phyloP scores from a whole-genome alignment of 2,888 invertebrate genomes.

The Spialia ferax region DNA sequence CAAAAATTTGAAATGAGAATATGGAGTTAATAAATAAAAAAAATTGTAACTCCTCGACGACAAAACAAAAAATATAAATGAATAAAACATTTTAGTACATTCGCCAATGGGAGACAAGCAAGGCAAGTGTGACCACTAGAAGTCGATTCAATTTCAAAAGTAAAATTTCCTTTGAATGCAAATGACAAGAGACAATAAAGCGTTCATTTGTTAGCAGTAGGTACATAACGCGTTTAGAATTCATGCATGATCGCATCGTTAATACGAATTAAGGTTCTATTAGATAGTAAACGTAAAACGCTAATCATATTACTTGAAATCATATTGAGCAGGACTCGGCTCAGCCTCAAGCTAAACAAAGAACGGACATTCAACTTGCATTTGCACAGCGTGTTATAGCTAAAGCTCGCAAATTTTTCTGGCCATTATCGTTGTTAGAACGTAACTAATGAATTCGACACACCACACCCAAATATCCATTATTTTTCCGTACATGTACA shows the following conservation, averaged over 20 bases:
- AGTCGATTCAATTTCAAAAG: neutral
- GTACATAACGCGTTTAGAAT: neutral
- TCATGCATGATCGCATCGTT: conserved; percentile 20
- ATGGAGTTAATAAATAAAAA: too few species aligned
- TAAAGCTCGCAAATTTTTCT: conserved; percentile 45
- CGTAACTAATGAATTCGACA: conserved; percentile 52
- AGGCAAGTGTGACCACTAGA: neutral
- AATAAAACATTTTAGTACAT: too few species aligned
- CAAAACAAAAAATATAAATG: too few species aligned
- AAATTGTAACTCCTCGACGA: too few species aligned
- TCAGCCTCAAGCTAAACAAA: conserved; percentile 39
- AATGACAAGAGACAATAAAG: neutral
- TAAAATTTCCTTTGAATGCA: neutral
- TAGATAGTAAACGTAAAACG: conserved; percentile 15
- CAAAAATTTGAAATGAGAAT: too few species aligned
- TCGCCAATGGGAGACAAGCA: neutral
- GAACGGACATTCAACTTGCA: conserved; percentile 42
- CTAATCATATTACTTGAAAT: conserved; percentile 10
- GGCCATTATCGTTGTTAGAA: conserved; percentile 51
- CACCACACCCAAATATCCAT: conserved; percentile 47
- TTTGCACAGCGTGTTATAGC: conserved; percentile 23
- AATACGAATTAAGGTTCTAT: conserved; percentile 16
- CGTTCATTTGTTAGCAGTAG: conserved; percentile 1
- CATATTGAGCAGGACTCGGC: neutral
- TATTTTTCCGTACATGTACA: conserved; percentile 51